Evolutionary conservation across 2,888 invertebrate genomes (phyloP), one percentile per base, ranked within the genome.

Genomic region (Apodemia mormo): DNA sequence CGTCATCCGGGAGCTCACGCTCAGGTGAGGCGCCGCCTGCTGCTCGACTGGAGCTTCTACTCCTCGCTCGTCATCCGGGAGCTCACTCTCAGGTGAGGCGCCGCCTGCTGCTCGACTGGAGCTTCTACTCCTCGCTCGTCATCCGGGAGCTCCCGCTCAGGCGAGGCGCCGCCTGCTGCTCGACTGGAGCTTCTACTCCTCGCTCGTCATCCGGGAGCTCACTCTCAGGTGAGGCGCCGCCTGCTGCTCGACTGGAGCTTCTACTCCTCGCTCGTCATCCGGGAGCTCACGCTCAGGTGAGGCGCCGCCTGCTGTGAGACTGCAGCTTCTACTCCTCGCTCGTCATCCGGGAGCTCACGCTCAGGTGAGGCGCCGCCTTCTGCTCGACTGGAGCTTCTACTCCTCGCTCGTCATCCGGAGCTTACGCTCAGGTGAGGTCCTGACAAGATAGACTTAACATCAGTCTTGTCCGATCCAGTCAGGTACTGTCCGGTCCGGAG

Each of bases 271-370:
- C 37, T 37, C 37, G 37, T 37, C 37, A 98, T 99, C 99, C 22
- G 22, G n/a, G 22, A 22, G 22, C 22, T 22, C 22, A 22, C 22
- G 22, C 22, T 22, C 22, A 22, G n/a, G n/a, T n/a, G n/a, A n/a
- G n/a, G 64, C 79, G 88, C 2, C 97, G 99, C 83, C 98, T 99
- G 93, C 94, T 99, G 80, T 95, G 99, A 74, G 99, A 99, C 92
- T 99, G 99, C 99, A 99, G 98, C 77, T 99, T 99, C 94, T 99
- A 99, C 93, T 98, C 98, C 87, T 99, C 99, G 70, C 98, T 99
- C 96, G 98, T 99, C 71, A 99, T 99, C 79, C 95, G 99, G 66
- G 99, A 99, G 91, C 95, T 99, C 76, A 99, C 99, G 65, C 94
- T 99, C 75, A 81, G 89, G 88, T 88, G 22, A 30, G 12, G 9